Percentiles rank a stretch among this genome's conserved stretches.
Evolutionary conservation across 37 sponge, comb jelly and placozoan genomes (phyloP).

Genomic region (Halichondria panicea): DNA sequence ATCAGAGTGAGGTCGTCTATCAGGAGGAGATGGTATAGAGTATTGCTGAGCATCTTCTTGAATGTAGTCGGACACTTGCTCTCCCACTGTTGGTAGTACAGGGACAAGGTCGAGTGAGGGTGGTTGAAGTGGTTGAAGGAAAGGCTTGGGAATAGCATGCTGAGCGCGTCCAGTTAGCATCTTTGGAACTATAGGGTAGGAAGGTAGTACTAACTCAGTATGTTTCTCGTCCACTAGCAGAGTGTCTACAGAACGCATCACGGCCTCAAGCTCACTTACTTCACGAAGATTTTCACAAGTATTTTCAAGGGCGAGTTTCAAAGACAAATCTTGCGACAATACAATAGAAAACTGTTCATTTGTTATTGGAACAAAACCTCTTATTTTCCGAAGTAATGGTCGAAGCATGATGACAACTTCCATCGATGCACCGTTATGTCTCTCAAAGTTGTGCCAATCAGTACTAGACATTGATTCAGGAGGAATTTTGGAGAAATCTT

Average conservation of each 20-base stretch:
- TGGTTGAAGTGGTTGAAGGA: no score
- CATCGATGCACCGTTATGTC: conserved; percentile 1
- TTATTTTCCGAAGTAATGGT: background rate
- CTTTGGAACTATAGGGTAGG: no score
- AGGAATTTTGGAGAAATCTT: background rate
- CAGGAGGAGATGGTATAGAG: no score
- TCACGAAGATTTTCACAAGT: no score
- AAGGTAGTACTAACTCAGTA: no score
- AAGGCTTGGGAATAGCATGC: no score
- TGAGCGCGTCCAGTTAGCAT: no score
- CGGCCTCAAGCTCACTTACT: background rate
- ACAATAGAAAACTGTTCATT: no score
- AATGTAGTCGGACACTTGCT: background rate
- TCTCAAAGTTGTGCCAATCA: background rate
- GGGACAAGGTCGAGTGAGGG: no score
- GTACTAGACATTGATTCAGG: background rate
- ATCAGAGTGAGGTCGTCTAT: no score
- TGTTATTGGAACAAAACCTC: background rate
- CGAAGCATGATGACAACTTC: conserved; percentile 9
- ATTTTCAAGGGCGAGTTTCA: no score
- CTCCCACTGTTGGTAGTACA: no score
- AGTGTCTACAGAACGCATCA: background rate
- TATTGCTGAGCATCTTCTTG: background rate
- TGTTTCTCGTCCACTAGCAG: background rate
- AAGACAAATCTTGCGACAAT: background rate